Conservation (phyloP, 2,797 vertebrate species). For the Chaunax sp. region DNA sequence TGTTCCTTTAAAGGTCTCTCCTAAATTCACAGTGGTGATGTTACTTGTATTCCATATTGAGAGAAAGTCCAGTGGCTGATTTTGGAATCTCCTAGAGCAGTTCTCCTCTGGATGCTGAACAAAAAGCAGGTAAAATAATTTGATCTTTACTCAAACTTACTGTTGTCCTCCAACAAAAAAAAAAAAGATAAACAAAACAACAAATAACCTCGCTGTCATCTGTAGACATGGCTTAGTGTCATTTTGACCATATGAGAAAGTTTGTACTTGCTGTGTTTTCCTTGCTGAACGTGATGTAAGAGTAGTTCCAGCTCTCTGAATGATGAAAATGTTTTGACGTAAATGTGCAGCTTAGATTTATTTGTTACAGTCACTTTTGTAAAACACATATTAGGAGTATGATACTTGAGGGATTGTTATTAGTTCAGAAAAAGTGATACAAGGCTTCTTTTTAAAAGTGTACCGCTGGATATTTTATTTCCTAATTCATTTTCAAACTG, state of each 20-base stretch:
- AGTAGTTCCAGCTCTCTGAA: conserved; percentile 10
- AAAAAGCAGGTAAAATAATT: conserved; percentile 57
- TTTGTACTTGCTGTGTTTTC: conserved; percentile 23
- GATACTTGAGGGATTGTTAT: background rate
- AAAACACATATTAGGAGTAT: background rate
- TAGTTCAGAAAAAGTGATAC: background rate
- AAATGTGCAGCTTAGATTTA: background rate
- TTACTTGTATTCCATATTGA: conserved; percentile 73
- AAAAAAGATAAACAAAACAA: background rate
- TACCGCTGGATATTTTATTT: background rate
- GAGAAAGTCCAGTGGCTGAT: conserved; percentile 71
- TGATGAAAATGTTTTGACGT: background rate
- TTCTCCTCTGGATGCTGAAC: conserved; percentile 56
- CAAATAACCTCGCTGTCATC: background rate
- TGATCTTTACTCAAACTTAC: conserved; percentile 15
- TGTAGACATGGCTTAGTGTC: conserved; percentile 24
- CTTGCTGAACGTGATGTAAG: background rate
- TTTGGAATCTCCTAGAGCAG: conserved; percentile 67
- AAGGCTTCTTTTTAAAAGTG: background rate
- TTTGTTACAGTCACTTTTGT: background rate
- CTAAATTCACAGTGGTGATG: conserved; percentile 61
- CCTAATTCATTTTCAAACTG: background rate
- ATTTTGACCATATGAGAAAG: conserved; percentile 25
- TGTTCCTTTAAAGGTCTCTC: conserved; percentile 77
- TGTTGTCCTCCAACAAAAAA: background rate